These are phyloP conservation scores for Eudyptes chrysolophus DNA, from an alignment of 2,113 vertebrate genomes.

Conservation along the genomic window DNA sequence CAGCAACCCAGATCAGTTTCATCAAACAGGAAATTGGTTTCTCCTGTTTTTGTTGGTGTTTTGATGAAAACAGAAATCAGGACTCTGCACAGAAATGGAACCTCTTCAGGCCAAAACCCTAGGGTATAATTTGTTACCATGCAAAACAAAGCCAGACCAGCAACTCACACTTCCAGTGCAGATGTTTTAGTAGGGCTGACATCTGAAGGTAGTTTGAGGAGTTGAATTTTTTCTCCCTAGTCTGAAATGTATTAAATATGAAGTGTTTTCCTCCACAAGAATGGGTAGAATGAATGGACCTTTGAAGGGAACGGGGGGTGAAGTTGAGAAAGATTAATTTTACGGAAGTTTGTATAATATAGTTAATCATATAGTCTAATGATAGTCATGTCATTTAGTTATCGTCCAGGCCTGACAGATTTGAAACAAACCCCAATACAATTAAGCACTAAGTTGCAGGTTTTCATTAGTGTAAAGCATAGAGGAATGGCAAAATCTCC, in stretches of 20 bases:
- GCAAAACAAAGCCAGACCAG: constrained; percentile 14
- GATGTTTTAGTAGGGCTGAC: neutral
- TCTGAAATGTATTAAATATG: neutral
- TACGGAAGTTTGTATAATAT: neutral
- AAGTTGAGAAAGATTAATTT: neutral
- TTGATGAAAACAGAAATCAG: constrained; percentile 1
- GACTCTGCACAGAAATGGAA: neutral
- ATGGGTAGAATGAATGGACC: neutral
- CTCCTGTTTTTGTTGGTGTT: neutral
- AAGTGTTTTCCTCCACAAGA: neutral
- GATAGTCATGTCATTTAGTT: neutral
- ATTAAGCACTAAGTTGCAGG: neutral
- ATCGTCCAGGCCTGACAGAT: neutral
- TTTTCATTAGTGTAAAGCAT: neutral
- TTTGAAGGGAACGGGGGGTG: fast-evolving
- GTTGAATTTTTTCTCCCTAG: neutral
- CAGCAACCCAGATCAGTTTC: neutral
- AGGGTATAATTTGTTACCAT: constrained; percentile 4
- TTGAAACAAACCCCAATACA: neutral
- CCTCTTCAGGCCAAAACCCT: neutral
- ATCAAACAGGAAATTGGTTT: neutral
- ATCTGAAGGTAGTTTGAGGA: neutral
- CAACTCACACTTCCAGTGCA: neutral
- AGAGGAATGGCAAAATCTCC: neutral
- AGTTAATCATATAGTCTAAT: neutral